Evolutionary conservation across 1,140 invertebrate genomes (phyloP), one percentile per base, ranked within the genome.

Genomic region (Euschistus heros): DNA sequence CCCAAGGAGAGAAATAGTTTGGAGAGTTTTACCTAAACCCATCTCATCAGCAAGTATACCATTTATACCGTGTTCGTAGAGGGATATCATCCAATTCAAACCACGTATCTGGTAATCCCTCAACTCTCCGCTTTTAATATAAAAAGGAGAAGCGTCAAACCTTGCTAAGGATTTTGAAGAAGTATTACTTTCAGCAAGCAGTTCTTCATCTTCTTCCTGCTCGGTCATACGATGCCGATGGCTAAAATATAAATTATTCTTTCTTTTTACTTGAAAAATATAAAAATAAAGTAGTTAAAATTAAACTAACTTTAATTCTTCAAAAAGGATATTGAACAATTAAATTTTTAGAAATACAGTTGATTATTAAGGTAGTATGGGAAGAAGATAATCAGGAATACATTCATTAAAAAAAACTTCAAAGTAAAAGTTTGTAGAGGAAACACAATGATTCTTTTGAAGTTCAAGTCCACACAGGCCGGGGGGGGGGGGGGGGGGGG

Each of bases 11-110:
- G 97, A 97, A 66, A 99, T 99, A 0, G 97, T 99, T 76, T 99
- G 97, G 8, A 99, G 76, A 0, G 97, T 99, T 83, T 99, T 99
- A 59, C 94, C 94, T 17, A 98, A 79, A 81, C 97, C 97, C 97
- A 99, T 99, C 79, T 99, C 97, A 79, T 99, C 97, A 63, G 97
- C 97, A 64, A 99, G 76, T 70, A 99, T 99, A 64, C 97, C 97
- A 78, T 99, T 99, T 66, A 99, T 98, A 46, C 94, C 94, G 80
- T 98, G 97, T 76, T 99, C 95, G 79, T 97, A 97, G 0, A 99
- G 78, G 0, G 94, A 97, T 70, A 99, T 98, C 90, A 97, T 96
- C 94, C 96, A 99, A 74, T 99, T 99, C 0, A 99, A 78, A 64
- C 97, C 97, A 57, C 97, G 82, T n/a, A 99, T 82, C 79, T 99